Conservation (phyloP, 2,888 invertebrate species). For the Ypsolopha scabrella region DNA sequence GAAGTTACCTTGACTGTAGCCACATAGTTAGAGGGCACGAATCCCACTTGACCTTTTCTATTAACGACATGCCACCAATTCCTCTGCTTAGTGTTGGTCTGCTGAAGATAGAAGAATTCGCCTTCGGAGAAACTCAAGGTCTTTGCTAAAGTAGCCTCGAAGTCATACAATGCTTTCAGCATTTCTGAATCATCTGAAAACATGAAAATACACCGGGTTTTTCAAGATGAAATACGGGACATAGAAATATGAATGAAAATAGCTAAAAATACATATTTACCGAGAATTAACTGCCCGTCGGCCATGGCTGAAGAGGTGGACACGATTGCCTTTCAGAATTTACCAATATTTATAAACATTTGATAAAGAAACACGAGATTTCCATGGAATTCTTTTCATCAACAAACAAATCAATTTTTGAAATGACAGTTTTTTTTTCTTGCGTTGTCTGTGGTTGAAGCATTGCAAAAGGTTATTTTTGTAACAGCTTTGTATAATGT, state of each 20-base stretch:
- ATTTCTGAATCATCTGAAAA: conserved; percentile 81
- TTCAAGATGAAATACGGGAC: conserved; percentile 1
- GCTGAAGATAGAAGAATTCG: conserved; percentile 84
- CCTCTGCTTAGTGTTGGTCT: conserved; percentile 81
- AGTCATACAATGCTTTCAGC: conserved; percentile 86
- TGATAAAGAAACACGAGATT: background rate
- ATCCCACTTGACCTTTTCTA: conserved; percentile 84
- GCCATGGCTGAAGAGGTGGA: conserved; percentile 25
- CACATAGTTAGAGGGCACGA: conserved; percentile 90
- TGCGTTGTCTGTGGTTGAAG: background rate
- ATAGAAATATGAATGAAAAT: conserved; percentile 3
- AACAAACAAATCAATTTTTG: conserved; percentile 1
- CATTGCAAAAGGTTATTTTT: background rate
- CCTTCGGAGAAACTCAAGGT: conserved; percentile 85
- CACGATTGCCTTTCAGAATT: conserved; percentile 1
- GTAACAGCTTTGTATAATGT: background rate
- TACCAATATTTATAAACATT: conserved; percentile 6
- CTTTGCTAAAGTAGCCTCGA: conserved; percentile 86
- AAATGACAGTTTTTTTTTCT: conserved; percentile 1
- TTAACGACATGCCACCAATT: conserved; percentile 94
- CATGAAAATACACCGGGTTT: conserved; percentile 15
- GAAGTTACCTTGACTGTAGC: conserved; percentile 77
- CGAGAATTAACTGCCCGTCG: conserved; percentile 28
- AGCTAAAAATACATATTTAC: conserved; percentile 12
- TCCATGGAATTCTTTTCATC: background rate